These are phyloP conservation scores for Australoheros scitulus DNA, from an alignment of 2,113 vertebrate genomes.

Conservation along the genomic window DNA sequence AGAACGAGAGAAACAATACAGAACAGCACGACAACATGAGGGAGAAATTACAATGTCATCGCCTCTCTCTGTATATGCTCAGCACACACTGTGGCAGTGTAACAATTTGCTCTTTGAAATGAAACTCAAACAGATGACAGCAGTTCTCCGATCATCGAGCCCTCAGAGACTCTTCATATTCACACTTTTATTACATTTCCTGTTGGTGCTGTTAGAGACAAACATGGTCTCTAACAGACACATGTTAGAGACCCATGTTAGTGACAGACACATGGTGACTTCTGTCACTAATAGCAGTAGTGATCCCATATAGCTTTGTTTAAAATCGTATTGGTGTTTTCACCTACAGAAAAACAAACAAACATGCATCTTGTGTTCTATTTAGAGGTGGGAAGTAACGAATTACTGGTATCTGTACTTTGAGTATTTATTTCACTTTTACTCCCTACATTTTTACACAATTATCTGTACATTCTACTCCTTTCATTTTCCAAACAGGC, in stretches of 20 bases:
- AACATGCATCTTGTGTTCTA: background rate
- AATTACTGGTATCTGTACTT: too few species aligned
- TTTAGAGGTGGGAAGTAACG: too few species aligned
- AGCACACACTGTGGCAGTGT: background rate
- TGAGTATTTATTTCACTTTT: too few species aligned
- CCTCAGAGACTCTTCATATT: conserved; percentile 17
- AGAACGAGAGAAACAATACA: background rate
- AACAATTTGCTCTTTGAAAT: background rate
- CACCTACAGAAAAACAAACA: background rate
- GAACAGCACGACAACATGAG: background rate
- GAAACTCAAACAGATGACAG: background rate
- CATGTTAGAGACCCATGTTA: too few species aligned
- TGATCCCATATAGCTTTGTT: conserved; percentile 7
- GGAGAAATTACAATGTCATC: background rate
- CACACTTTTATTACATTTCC: conserved; percentile 49
- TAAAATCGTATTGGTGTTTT: background rate
- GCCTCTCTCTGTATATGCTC: background rate
- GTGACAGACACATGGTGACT: background rate
- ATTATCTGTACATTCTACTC: too few species aligned
- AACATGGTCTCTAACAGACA: background rate
- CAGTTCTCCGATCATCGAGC: background rate
- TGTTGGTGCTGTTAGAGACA: conserved; percentile 9
- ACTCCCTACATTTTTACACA: too few species aligned
- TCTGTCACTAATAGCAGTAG: background rate
- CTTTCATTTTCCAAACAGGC: too few species aligned